Percentiles rank a stretch among this genome's conserved stretches.
phyloP scores from a whole-genome alignment of 2,797 vertebrate genomes.

The Phoebastria nigripes region DNA sequence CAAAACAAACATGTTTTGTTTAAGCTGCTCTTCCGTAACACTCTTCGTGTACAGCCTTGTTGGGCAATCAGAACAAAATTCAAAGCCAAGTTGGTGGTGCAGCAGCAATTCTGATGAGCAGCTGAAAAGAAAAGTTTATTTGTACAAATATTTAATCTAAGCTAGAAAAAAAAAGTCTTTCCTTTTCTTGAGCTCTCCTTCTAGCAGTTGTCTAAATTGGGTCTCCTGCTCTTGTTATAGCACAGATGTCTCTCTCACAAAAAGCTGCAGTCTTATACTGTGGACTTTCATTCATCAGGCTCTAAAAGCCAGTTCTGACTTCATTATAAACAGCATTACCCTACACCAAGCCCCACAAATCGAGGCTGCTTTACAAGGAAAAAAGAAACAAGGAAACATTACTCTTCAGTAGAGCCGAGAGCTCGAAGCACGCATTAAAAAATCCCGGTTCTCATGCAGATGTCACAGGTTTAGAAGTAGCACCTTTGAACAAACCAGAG shows the following conservation, averaged over 20 bases:
- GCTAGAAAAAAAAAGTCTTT: constrained; percentile 58
- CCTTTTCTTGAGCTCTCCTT: constrained; percentile 62
- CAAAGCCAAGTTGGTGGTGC: constrained; percentile 70
- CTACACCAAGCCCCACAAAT: constrained; percentile 56
- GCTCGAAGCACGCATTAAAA: not conserved
- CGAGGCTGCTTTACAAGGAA: constrained; percentile 28
- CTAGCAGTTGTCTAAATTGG: constrained; percentile 67
- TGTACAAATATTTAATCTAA: constrained; percentile 73
- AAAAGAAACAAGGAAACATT: not conserved
- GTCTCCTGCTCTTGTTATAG: constrained; percentile 70
- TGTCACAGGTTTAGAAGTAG: not conserved
- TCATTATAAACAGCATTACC: constrained; percentile 63
- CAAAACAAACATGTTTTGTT: constrained; percentile 66
- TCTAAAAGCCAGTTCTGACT: constrained; percentile 66
- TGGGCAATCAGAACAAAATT: constrained; percentile 68
- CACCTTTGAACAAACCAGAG: not conserved
- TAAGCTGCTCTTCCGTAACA: constrained; percentile 59
- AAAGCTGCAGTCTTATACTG: constrained; percentile 73
- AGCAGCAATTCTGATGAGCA: constrained; percentile 70
- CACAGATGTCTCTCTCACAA: constrained; percentile 73
- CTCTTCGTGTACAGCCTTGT: constrained; percentile 43
- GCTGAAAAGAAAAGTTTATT: constrained; percentile 73
- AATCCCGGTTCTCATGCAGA: not conserved
- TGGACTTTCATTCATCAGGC: constrained; percentile 68
- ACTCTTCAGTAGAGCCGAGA: not conserved